Conservation (phyloP, 2,113 vertebrate species). For the Marmota flaviventris region DNA sequence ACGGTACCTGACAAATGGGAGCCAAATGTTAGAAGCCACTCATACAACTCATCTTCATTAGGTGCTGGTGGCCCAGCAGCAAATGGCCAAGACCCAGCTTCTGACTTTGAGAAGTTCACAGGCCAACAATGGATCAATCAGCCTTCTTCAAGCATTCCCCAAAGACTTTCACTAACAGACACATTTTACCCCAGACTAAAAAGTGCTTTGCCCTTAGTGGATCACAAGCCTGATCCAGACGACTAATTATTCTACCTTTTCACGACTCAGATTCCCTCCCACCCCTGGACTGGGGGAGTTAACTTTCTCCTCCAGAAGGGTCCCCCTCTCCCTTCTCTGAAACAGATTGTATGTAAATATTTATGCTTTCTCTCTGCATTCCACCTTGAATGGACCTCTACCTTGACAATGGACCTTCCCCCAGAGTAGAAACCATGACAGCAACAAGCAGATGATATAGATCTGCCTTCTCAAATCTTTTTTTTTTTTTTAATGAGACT, state of each 20-base stretch:
- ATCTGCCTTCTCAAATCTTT: slow-evolving; percentile 10
- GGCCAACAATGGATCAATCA: not conserved
- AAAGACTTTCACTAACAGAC: not conserved
- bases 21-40: not conserved
- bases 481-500: not conserved
- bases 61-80: not conserved
- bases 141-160: not conserved
- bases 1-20: not conserved
- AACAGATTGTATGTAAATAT: slow-evolving; percentile 3
- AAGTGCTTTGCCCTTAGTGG: not conserved
- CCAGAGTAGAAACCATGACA: slow-evolving; percentile 43
- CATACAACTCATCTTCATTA: not conserved
- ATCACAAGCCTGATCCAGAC: not conserved
- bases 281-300: not conserved
- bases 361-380: not conserved
- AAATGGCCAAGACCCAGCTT: not conserved
- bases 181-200: not conserved
- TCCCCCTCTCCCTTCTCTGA: not conserved
- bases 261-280: not conserved
- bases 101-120: not conserved
- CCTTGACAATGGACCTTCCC: slow-evolving; percentile 19
- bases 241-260: not conserved
- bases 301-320: not conserved
- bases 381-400: not conserved
- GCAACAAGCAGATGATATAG: not conserved